phyloP scores from a whole-genome alignment of 2,888 invertebrate species.

The Sinhomidia bicolor region DNA sequence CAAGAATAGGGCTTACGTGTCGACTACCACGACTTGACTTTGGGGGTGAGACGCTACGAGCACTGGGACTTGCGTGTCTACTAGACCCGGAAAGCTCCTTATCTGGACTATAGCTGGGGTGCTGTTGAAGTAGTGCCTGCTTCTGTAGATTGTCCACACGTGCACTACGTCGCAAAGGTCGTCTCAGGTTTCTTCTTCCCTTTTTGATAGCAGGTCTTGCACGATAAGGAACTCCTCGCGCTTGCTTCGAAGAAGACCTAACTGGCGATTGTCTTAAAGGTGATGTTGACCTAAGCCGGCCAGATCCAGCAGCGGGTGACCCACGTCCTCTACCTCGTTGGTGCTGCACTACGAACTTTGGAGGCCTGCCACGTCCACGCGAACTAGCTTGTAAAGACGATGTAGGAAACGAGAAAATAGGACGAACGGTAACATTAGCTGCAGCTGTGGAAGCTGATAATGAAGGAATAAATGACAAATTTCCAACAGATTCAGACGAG shows the following conservation, averaged over 20 bases:
- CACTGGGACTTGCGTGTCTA: slow-evolving; percentile 25
- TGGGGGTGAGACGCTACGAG: not conserved
- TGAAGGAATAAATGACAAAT: not conserved
- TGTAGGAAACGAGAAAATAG: not conserved
- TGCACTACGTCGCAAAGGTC: slow-evolving; percentile 40
- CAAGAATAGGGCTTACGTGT: slow-evolving; percentile 30
- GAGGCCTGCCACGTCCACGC: slow-evolving; percentile 48
- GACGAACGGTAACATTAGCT: not conserved
- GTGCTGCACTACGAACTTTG: slow-evolving; percentile 12
- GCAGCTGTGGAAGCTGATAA: not conserved
- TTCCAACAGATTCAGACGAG: slow-evolving; percentile 12
- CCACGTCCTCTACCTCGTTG: slow-evolving; percentile 33
- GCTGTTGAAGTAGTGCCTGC: slow-evolving; percentile 22
- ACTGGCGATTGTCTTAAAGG: slow-evolving; percentile 8
- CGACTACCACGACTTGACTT: slow-evolving; percentile 38
- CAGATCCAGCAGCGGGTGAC: not conserved
- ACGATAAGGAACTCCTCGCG: slow-evolving; percentile 11
- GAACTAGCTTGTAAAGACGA: not conserved
- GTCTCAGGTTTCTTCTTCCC: not conserved
- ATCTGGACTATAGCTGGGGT: slow-evolving; percentile 40
- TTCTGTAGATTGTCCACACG: slow-evolving; percentile 46
- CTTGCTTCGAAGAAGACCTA: not conserved
- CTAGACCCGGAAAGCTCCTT: slow-evolving; percentile 35
- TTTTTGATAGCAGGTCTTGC: slow-evolving; percentile 32
- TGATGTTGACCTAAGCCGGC: not conserved